Conservation (phyloP, 2,888 invertebrate species). For the Argyresthia albistria region DNA sequence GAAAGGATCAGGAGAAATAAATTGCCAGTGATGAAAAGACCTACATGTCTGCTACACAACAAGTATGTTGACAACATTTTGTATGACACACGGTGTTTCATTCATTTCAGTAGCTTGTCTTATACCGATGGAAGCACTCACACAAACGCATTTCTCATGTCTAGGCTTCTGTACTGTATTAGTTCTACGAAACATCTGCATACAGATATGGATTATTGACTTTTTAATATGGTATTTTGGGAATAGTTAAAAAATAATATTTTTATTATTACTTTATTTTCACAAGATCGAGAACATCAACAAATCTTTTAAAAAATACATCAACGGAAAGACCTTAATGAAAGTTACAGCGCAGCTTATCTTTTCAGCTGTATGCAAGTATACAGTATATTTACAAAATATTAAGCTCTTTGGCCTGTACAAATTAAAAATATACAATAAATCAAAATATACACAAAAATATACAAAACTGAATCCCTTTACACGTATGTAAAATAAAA, state of each 20-base stretch:
- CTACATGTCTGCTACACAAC: no score
- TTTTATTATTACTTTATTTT: conserved; percentile 42
- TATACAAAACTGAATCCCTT: conserved; percentile 40
- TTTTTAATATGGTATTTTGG: no score
- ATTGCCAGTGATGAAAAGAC: no score
- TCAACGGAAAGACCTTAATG: conserved; percentile 46
- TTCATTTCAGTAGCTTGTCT: no score
- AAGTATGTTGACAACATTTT: no score
- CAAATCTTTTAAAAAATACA: conserved; percentile 69
- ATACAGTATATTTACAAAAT: conserved; percentile 46
- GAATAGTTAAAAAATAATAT: background rate
- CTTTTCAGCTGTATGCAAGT: background rate
- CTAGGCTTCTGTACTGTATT: no score
- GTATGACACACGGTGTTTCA: no score
- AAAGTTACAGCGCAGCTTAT: conserved; percentile 4
- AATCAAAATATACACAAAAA: conserved; percentile 19
- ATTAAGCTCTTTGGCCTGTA: conserved; percentile 69
- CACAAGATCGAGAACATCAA: conserved; percentile 72
- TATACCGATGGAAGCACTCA: no score
- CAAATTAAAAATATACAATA: conserved; percentile 23
- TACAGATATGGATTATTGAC: no score
- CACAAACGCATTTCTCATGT: no score
- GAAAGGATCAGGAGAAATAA: no score
- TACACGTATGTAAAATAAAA: conserved; percentile 41
- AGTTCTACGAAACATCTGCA: no score